These are phyloP conservation scores for Tillus elongatus DNA, from an alignment of 2,888 invertebrate species.

Conservation along the genomic window DNA sequence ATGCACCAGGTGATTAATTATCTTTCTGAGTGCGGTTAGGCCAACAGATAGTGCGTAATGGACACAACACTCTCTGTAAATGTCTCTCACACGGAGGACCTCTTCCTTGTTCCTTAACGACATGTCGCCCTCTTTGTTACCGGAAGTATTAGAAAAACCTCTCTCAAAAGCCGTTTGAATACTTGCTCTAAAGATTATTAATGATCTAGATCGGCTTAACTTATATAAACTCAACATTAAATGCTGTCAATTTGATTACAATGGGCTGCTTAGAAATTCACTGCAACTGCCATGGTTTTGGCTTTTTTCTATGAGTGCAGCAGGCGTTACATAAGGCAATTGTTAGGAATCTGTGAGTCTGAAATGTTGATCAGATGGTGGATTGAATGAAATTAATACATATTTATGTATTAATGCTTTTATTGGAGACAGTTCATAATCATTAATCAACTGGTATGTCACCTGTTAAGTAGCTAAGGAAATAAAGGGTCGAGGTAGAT, in stretches of 20 bases:
- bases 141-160: conserved; percentile 34
- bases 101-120: conserved; percentile 28
- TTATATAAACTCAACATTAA: conserved; percentile 32
- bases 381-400: no score
- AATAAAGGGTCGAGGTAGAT: no score
- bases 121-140: conserved; percentile 33
- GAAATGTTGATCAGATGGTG: no score
- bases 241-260: conserved; percentile 18
- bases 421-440: no score
- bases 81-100: not conserved
- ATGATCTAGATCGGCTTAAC: conserved; percentile 38
- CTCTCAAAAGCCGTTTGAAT: conserved; percentile 25
- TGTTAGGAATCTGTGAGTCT: no score
- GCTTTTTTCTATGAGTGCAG: no score
- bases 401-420: no score
- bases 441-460: no score
- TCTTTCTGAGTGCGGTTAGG: conserved; percentile 38
- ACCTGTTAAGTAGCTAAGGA: no score
- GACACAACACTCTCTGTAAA: conserved; percentile 23
- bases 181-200: conserved; percentile 37
- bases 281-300: no score
- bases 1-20: conserved; percentile 42
- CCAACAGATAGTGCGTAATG: conserved; percentile 39
- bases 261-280: not conserved
- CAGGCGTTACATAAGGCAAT: no score